Evolutionary conservation across 1,140 invertebrate genomes (phyloP).

Genomic region (Mesaphorura yosii): DNA sequence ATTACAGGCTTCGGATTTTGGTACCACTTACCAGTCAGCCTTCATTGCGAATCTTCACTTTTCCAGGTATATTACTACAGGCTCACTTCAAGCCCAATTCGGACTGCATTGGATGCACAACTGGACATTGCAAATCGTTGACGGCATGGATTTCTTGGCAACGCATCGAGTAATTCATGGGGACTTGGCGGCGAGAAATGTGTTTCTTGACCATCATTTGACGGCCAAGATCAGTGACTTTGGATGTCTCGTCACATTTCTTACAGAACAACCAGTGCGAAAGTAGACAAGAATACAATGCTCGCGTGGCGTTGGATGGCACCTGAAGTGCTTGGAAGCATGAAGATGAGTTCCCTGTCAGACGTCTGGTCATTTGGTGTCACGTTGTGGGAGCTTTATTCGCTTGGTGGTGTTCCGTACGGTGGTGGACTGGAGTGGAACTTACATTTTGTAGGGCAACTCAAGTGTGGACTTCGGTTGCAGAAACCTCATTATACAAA

Average conservation of each 20-base stretch:
- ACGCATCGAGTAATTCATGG: constrained; percentile 30
- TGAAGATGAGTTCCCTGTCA: not conserved
- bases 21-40: too few species aligned
- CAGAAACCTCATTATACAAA: not conserved
- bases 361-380: constrained; percentile 2
- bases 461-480: constrained; percentile 1
- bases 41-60: too few species aligned
- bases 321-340: not conserved
- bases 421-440: not conserved
- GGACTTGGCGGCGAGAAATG: constrained; percentile 24
- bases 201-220: constrained; percentile 10
- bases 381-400: constrained; percentile 1
- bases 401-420: not conserved
- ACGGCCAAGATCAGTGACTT: constrained; percentile 23
- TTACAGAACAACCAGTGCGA: constrained; percentile 32
- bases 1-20: too few species aligned
- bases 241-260: constrained; percentile 31
- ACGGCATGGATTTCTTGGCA: constrained; percentile 38
- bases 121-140: constrained; percentile 3
- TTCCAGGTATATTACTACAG: too few species aligned
- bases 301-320: constrained; percentile 3
- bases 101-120: not conserved
- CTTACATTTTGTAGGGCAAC: not conserved
- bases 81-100: too few species aligned
- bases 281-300: too few species aligned